These are phyloP conservation scores for Nesidiocoris tenuis DNA, from an alignment of 2,888 invertebrate species.

Conservation along the genomic window DNA sequence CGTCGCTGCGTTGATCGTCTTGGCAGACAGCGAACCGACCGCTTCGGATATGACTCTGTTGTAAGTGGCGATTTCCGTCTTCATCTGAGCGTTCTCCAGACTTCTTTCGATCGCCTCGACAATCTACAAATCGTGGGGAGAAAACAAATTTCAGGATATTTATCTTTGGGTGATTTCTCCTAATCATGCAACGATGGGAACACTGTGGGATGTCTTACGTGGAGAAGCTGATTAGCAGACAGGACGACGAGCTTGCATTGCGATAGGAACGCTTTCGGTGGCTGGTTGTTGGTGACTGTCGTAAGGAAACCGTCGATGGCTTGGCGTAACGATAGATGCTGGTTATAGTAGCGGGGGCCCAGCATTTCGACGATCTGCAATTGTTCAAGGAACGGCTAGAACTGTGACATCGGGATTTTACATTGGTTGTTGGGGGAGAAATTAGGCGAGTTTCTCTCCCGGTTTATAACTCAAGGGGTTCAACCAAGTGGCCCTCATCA, in stretches of 20 bases:
- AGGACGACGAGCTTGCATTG: constrained; percentile 93
- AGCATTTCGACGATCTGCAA: constrained; percentile 31
- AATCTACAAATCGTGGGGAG: constrained; percentile 3
- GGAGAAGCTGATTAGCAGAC: constrained; percentile 89
- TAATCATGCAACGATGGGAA: too few relatives aligned
- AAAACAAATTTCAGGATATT: too few relatives aligned
- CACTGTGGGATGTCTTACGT: too few relatives aligned
- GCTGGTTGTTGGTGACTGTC: constrained; percentile 89
- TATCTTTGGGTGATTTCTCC: too few relatives aligned
- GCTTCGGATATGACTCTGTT: constrained; percentile 69
- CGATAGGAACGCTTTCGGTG: constrained; percentile 73
- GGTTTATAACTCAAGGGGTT: too few relatives aligned
- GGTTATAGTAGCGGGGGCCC: constrained; percentile 78
- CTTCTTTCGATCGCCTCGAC: constrained; percentile 34
- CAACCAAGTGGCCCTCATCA: too few relatives aligned
- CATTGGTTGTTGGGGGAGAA: too few relatives aligned
- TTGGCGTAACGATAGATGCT: constrained; percentile 80
- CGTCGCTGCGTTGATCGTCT: constrained; percentile 86
- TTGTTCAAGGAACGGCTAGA: too few relatives aligned
- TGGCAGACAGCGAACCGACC: constrained; percentile 76
- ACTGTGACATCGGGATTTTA: too few relatives aligned
- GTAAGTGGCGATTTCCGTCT: constrained; percentile 21
- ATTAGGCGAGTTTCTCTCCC: too few relatives aligned
- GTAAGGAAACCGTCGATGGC: constrained; percentile 90
- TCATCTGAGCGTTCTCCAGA: constrained; percentile 17